A percentile compares a stretch with the other conserved stretches of the same genome.
Conservation (phyloP, 2,888 invertebrate genomes). For the Odontomyia ornata region DNA sequence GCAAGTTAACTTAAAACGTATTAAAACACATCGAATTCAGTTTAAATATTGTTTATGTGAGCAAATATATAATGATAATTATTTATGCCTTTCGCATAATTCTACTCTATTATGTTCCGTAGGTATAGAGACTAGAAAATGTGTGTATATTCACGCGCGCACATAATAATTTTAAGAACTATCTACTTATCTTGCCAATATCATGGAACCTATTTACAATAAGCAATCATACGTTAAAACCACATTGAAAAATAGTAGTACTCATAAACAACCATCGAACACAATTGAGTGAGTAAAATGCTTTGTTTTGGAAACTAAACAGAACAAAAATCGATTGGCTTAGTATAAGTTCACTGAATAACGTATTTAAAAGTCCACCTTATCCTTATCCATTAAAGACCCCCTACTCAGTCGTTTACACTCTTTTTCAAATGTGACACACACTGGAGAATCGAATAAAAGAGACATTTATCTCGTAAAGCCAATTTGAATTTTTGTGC, state of each 20-base stretch:
- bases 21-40: slow-evolving; percentile 33
- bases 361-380: neutral
- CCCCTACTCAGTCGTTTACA: neutral
- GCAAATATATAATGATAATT: slow-evolving; percentile 19
- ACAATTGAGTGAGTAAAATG: slow-evolving; percentile 25
- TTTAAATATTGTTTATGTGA: slow-evolving; percentile 32
- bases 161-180: slow-evolving; percentile 20
- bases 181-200: slow-evolving; percentile 7
- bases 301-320: neutral
- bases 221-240: neutral
- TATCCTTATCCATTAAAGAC: neutral
- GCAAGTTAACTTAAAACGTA: neutral
- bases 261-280: slow-evolving; percentile 27
- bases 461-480: neutral
- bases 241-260: slow-evolving; percentile 13
- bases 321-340: neutral
- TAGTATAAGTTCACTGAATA: too few relatives aligned
- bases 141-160: slow-evolving; percentile 21
- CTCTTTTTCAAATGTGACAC: neutral
- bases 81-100: neutral
- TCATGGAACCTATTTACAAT: slow-evolving; percentile 23
- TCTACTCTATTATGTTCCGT: slow-evolving; percentile 12
- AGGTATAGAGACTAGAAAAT: slow-evolving; percentile 27
- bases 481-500: neutral
- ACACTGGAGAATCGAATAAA: neutral